Percentiles rank a stretch among this genome's conserved stretches.
These are phyloP conservation scores for Cyprinodon tularosa DNA, from an alignment of 2,113 vertebrate genomes.

Conservation along the genomic window DNA sequence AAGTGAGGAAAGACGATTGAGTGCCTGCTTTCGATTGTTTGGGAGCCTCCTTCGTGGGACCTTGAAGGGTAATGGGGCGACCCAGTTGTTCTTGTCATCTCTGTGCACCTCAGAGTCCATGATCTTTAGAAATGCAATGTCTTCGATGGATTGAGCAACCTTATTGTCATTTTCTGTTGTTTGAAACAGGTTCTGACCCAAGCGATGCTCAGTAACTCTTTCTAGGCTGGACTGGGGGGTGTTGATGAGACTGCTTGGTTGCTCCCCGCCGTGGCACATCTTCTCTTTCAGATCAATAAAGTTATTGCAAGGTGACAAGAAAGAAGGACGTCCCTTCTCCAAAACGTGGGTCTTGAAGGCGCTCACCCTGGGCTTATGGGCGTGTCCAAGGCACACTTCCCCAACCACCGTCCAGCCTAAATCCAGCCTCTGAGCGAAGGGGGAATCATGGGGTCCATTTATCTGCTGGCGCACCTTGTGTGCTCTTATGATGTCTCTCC, in stretches of 20 bases:
- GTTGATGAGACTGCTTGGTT: no score
- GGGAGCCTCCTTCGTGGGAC: background rate
- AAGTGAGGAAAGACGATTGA: background rate
- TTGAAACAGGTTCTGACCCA: no score
- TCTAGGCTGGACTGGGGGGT: no score
- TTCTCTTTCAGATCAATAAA: background rate
- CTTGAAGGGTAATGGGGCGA: no score
- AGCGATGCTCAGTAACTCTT: no score
- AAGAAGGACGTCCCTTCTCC: background rate
- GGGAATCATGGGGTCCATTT: background rate
- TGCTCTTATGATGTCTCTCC: background rate
- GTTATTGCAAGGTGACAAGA: background rate
- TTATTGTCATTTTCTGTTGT: no score
- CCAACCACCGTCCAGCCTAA: background rate
- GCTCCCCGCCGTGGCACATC: accelerated
- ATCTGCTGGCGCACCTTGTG: background rate
- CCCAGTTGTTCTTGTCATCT: constrained; percentile 5
- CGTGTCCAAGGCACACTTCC: background rate
- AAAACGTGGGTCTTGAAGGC: background rate
- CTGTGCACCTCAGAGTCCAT: background rate
- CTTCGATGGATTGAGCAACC: no score
- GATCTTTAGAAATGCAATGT: background rate
- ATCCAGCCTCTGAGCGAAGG: background rate
- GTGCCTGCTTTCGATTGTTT: background rate
- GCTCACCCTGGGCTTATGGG: background rate